A percentile compares a stretch with the other conserved stretches of the same genome.
These are phyloP conservation scores for Sebastes trivittatus DNA, from an alignment of 2,797 vertebrate species.

Conservation along the genomic window DNA sequence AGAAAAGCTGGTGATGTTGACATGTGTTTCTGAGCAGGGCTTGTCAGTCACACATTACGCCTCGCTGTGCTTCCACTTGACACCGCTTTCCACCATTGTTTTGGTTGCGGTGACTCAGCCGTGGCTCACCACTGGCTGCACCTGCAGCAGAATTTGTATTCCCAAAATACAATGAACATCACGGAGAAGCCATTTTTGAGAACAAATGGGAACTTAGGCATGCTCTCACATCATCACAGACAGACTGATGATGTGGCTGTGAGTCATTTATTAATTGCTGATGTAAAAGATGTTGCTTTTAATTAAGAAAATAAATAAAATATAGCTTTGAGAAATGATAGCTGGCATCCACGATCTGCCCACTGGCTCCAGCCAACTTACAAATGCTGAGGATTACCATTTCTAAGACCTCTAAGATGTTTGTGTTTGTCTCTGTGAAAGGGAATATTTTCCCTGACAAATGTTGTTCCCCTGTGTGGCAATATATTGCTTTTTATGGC, in stretches of 20 bases:
- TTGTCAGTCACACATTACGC: conserved; percentile 22
- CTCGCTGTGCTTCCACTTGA: conserved; percentile 24
- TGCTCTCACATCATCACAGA: neutral
- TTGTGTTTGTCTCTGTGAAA: conserved; percentile 1
- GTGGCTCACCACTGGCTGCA: conserved; percentile 2
- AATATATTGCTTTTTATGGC: neutral
- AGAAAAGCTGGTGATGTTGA: neutral
- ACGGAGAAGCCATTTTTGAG: conserved; percentile 2
- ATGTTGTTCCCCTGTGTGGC: neutral
- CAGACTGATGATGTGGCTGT: neutral
- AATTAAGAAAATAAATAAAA: neutral
- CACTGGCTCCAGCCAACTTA: neutral
- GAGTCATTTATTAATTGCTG: neutral
- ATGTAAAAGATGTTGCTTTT: conserved; percentile 11
- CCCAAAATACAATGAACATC: neutral
- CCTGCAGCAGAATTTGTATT: conserved; percentile 6
- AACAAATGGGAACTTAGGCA: neutral
- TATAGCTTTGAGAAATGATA: neutral
- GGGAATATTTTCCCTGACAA: conserved; percentile 7
- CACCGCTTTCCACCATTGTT: conserved; percentile 27
- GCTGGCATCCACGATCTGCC: neutral
- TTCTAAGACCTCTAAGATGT: neutral
- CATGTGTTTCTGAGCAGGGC: conserved; percentile 8
- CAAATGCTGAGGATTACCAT: neutral
- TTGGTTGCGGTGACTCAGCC: conserved; percentile 27